A percentile compares a stretch with the other conserved stretches of the same genome.
Conservation (phyloP, 2,888 invertebrate species). For the Noctua fimbriata region DNA sequence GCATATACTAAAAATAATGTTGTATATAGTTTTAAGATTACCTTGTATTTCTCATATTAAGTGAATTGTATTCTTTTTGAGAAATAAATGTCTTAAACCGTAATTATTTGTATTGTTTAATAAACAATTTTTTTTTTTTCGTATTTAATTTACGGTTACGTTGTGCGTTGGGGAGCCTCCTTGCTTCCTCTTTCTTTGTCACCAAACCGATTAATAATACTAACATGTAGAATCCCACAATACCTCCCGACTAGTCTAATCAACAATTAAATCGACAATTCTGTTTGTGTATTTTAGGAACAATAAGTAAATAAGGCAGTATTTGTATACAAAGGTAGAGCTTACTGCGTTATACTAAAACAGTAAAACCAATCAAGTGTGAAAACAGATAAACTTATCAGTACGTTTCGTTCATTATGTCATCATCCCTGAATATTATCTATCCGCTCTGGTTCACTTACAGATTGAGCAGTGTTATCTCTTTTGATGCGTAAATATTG, state of each 20-base stretch:
- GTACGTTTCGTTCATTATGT: conserved; percentile 9
- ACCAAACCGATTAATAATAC: background rate
- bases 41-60: too few species aligned
- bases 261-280: background rate
- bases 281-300: background rate
- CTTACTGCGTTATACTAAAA: background rate
- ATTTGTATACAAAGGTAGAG: background rate
- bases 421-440: conserved; percentile 27
- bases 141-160: background rate
- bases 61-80: too few species aligned
- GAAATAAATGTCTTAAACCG: too few species aligned
- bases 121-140: too few species aligned
- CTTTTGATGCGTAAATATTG: background rate
- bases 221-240: background rate
- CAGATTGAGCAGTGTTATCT: conserved; percentile 5
- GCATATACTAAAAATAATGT: too few species aligned
- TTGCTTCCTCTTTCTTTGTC: background rate
- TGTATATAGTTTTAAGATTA: too few species aligned
- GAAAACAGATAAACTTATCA: conserved; percentile 36
- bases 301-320: background rate
- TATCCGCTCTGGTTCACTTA: conserved; percentile 26
- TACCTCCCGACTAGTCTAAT: background rate
- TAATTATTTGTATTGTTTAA: too few species aligned
- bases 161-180: background rate
- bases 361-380: conserved; percentile 1